phyloP scores from a whole-genome alignment of 2,888 invertebrate species.

The Xestia c-nigrum region DNA sequence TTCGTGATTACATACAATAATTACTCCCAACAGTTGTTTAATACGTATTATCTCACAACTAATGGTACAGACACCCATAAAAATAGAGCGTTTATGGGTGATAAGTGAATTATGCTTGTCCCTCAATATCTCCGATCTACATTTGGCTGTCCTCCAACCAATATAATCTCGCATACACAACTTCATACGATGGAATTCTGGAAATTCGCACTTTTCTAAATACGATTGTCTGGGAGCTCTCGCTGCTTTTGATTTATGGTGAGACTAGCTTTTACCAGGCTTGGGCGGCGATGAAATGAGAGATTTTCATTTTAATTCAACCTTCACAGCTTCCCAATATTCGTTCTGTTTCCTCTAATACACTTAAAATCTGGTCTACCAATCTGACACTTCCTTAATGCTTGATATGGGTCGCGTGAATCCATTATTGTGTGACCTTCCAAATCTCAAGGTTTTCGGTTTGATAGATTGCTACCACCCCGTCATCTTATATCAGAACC shows the following conservation, averaged over 20 bases:
- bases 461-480: slow-evolving; percentile 43
- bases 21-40: slow-evolving; percentile 15
- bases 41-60: slow-evolving; percentile 30
- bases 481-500: slow-evolving; percentile 35
- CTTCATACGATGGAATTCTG: slow-evolving; percentile 64
- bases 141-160: slow-evolving; percentile 77
- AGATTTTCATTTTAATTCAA: slow-evolving; percentile 17
- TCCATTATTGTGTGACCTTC: slow-evolving; percentile 51
- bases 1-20: slow-evolving; percentile 15
- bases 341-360: slow-evolving; percentile 25
- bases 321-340: slow-evolving; percentile 3
- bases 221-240: slow-evolving; percentile 58
- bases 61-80: slow-evolving; percentile 52
- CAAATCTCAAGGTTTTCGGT: slow-evolving; percentile 25
- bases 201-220: slow-evolving; percentile 70
- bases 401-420: slow-evolving; percentile 52
- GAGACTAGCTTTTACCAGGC: slow-evolving; percentile 5
- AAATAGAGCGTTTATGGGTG: slow-evolving; percentile 61
- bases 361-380: slow-evolving; percentile 36
- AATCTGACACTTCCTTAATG: slow-evolving; percentile 43
- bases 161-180: slow-evolving; percentile 65
- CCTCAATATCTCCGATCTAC: slow-evolving; percentile 70
- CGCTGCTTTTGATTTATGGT: slow-evolving; percentile 53
- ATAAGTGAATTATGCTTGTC: slow-evolving; percentile 69
- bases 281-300: slow-evolving; percentile 1